Evolutionary conservation across 1,140 invertebrate species (phyloP), one percentile per base, ranked within the genome.

Genomic region (Drosophila lowei): DNA sequence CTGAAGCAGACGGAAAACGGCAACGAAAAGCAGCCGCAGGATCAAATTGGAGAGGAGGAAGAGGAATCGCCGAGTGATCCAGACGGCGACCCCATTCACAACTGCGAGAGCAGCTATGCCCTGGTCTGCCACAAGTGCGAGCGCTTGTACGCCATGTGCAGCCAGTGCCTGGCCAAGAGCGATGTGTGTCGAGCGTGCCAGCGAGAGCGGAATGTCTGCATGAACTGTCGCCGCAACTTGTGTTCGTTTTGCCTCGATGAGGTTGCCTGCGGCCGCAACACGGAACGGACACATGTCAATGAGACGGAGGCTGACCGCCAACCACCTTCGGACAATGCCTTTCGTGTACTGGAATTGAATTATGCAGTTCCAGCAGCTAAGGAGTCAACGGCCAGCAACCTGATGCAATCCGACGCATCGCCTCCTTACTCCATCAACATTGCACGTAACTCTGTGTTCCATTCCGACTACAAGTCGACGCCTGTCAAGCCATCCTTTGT

Each of bases 221-320:
- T 90, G 80, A 85, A 75, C 28, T 91, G 90, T 30, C 79, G 86
- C 2, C 73, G 80, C 0, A 89, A 77, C 58, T 57, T 91, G 48
- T 90, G 88, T 43, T 85, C 84, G 1, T 89, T 89, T 75, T 91
- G 90, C 59, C 43, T 90, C 8, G 89, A 90, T 11, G 85, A 90
- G 53, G 73, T 90, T 7, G 89, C 89, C 18, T 81, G 75, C 30
- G 81, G 89, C 34, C 65, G 71, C 18, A 79, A 90, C 56, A 54
- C 67, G 0, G 81, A 90, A 38, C 81, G 72, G 6, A 71, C 65
- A 9, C 81, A 90, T 50, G 48, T 83, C 11, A 90, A 90, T 41
- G 84, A 90, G 3, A 60, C 44, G 13, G 52, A 67, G 21, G 21
- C 41, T 13, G 52, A 47, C 6, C 46, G 48, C 6, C 46, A 67